Evolutionary conservation across 2,113 vertebrate species (phyloP), one percentile per base, ranked within the genome.

Genomic region (Rhinoderma darwinii): DNA sequence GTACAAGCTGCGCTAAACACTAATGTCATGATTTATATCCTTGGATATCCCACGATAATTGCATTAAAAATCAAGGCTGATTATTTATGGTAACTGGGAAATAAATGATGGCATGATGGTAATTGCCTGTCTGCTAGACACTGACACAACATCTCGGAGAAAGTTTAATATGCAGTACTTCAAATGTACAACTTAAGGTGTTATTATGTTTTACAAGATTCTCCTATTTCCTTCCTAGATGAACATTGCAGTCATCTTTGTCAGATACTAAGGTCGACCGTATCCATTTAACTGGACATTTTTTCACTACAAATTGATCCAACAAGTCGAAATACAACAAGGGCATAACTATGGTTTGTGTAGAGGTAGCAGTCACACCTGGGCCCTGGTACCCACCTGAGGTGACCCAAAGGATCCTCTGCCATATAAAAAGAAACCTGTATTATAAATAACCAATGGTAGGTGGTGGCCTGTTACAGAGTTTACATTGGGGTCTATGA

Each of bases 71-170:
- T 63, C 39, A 63, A 84, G 72, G 39, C 47, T 30, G 22, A 76
- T 76, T 84, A 84, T 76, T 75, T 75, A 84, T 76, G 50, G 51
- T 30, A 75, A 84, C 35, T 84, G 70, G 50, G 72, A 84, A 84
- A 76, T 84, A 76, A 84, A 76, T 76, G 10, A 84, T 84, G 83
- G 32, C 37, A 47, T 54, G 25, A 22, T 47, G 8, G 35, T 74
- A 75, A 43, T 59, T 84, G 70, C 50, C 50, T 84, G 37, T 84
- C 83, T 76, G 37, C 70, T 84, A 84, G 35, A 51, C 83, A 59
- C 35, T 32, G 72, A 84, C 73, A 61, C 35, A 61, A 59, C 72
- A 30, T 75, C 51, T 44, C 41, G 39, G 70, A 41, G 8, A 27
- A 61, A 75, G 12, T 61, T 51, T 74, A 75, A 61, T 76, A 74